Evolutionary conservation across 1,140 invertebrate species (phyloP).

Genomic region (Diachasma alloeum): DNA sequence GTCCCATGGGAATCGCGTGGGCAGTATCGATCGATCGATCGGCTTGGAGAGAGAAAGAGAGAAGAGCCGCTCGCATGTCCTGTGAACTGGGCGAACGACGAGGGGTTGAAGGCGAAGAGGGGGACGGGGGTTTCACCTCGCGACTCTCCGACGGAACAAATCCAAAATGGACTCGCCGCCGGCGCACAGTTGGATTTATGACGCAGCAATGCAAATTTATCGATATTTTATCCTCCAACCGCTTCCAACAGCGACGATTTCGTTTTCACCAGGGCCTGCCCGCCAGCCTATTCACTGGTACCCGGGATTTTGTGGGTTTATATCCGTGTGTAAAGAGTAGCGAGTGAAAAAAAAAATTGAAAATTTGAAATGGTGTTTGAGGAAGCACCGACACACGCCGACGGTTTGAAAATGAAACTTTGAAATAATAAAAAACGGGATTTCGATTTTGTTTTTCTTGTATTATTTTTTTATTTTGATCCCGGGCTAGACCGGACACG

Average conservation of each 20-base stretch:
- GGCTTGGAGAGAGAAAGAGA: not conserved
- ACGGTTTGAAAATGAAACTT: not conserved
- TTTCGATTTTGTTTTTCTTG: not conserved
- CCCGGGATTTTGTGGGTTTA: not conserved
- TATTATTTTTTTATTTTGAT: not conserved
- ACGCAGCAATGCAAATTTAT: slow-evolving; percentile 52
- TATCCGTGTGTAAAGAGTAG: not conserved
- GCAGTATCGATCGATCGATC: slow-evolving; percentile 31
- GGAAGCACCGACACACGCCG: not conserved
- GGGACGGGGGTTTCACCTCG: not conserved
- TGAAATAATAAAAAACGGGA: not conserved
- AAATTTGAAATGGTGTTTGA: not conserved
- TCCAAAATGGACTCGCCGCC: slow-evolving; percentile 37
- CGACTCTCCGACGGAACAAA: slow-evolving; percentile 33
- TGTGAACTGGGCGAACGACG: not conserved
- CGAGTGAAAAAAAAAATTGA: not conserved
- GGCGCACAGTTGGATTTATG: slow-evolving; percentile 32
- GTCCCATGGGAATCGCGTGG: slow-evolving; percentile 29
- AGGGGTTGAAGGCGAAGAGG: slow-evolving; percentile 27
- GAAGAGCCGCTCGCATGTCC: slow-evolving; percentile 22
- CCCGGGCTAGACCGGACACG: too few relatives aligned
- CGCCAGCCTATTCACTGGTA: not conserved
- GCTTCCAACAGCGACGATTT: slow-evolving; percentile 20
- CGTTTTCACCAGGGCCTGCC: slow-evolving; percentile 2
- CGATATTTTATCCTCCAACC: slow-evolving; percentile 47